Evolutionary conservation across 2,797 vertebrate genomes (phyloP), one percentile per base, ranked within the genome.

Genomic region (Sebastes vulpes): DNA sequence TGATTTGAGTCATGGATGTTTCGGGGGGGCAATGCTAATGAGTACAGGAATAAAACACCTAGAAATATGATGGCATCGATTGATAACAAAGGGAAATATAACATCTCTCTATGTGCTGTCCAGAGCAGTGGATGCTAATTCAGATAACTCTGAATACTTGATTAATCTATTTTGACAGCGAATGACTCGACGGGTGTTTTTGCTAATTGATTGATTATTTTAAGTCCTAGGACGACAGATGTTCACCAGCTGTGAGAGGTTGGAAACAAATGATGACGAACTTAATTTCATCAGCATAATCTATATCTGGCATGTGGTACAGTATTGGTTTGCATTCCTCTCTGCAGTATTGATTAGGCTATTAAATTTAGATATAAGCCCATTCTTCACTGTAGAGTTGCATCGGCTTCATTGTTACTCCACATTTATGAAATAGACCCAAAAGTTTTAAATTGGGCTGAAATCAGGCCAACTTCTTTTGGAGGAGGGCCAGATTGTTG

Each of bases 161-260:
- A 73, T 68, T 7, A 14, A 69, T 42, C 6, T 32, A 1, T 59
- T 23, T 4, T 11, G 29, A 69, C 48, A 52, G 38, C 11, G 57
- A 53, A 52, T 38, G 4, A 58, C 26, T 54, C 20, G 4, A 9
- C 28, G 3, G 14, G 20, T 54, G 1, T 61, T 59, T 59, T 6
- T 58, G n/a, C 60, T 48, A 21, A 57, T 32, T 18, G 23, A 61
- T 61, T 35, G 5, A 56, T 57, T 21, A 18, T 26, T 35, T 32
- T 2, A 21, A 18, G 23, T 38, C 38, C 2, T 12, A 1, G 9
- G 56, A 14, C 26, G 3, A 32, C 72, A 76, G 79, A 61, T 77
- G 79, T 72, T 72, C 21, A 2, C 12, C 73, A 77, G 79, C 67
- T 82, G 79, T 67, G 21, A 56, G 42, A 32, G 21, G 18, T 35